Evolutionary conservation across 2,797 vertebrate species (phyloP).

Genomic region (Accipiter fasciatus): DNA sequence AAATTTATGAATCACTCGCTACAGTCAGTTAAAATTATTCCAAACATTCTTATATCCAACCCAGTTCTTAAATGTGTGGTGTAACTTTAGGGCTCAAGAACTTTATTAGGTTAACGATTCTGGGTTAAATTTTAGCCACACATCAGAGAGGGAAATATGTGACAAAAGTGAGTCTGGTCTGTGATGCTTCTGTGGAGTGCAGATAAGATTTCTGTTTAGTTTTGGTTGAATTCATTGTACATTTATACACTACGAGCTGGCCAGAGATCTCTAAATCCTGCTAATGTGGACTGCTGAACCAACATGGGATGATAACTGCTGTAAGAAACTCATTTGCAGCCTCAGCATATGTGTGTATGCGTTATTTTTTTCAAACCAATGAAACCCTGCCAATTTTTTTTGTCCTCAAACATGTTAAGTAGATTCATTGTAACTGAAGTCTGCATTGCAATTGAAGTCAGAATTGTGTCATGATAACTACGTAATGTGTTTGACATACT

Average conservation of each 20-base stretch:
- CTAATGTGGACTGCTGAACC: not conserved
- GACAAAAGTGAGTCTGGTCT: not conserved
- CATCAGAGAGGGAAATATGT: not conserved
- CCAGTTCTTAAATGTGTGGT: not conserved
- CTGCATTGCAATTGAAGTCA: not conserved
- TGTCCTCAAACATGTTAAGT: not conserved
- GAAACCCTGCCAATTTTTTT: not conserved
- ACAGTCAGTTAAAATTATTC: not conserved
- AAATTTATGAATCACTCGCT: not conserved
- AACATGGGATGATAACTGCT: not conserved
- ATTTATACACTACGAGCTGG: not conserved
- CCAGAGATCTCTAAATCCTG: not conserved
- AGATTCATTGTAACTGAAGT: not conserved
- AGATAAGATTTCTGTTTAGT: not conserved
- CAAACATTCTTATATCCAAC: not conserved
- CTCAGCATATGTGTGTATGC: not conserved
- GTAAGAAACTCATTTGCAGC: not conserved
- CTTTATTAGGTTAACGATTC: not conserved
- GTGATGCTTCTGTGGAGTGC: not conserved
- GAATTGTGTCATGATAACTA: not conserved
- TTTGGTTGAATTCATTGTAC: not conserved
- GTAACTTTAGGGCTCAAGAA: not conserved
- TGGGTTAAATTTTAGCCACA: not conserved
- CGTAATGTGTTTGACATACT: not conserved
- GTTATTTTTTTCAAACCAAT: not conserved